These are phyloP conservation scores for Menidia menidia DNA, from an alignment of 2,797 vertebrate genomes.

Conservation along the genomic window DNA sequence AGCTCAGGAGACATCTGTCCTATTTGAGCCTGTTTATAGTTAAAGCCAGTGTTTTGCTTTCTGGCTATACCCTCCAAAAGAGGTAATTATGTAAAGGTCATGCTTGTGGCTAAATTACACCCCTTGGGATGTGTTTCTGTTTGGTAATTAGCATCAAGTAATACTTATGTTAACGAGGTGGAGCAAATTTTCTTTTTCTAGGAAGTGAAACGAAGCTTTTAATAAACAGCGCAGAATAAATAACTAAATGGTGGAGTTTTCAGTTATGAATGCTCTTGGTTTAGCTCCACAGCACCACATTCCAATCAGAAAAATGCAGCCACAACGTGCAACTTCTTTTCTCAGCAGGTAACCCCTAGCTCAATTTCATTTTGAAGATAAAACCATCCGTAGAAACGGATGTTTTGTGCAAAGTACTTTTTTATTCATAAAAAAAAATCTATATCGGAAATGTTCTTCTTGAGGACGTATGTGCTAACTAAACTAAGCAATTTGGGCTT, in stretches of 20 bases:
- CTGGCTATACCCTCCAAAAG: conserved; percentile 9
- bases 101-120: conserved; percentile 20
- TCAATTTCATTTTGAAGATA: background rate
- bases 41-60: conserved; percentile 18
- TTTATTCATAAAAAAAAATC: no score
- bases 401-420: background rate
- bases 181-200: background rate
- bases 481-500: background rate
- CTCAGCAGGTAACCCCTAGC: background rate
- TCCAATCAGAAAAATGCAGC: background rate
- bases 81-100: conserved; percentile 19
- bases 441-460: background rate
- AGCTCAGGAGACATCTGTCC: conserved; percentile 14
- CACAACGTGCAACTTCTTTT: background rate
- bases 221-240: background rate
- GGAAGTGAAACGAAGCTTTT: conserved; percentile 3
- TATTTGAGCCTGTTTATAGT: conserved; percentile 7
- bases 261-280: background rate
- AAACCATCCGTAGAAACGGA: no score
- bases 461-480: no score
- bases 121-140: background rate
- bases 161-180: conserved; percentile 12
- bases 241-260: background rate
- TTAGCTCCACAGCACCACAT: background rate
- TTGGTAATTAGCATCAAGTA: conserved; percentile 12